Conservation (phyloP, 1,140 invertebrate genomes). For the Listronotus oregonensis region DNA sequence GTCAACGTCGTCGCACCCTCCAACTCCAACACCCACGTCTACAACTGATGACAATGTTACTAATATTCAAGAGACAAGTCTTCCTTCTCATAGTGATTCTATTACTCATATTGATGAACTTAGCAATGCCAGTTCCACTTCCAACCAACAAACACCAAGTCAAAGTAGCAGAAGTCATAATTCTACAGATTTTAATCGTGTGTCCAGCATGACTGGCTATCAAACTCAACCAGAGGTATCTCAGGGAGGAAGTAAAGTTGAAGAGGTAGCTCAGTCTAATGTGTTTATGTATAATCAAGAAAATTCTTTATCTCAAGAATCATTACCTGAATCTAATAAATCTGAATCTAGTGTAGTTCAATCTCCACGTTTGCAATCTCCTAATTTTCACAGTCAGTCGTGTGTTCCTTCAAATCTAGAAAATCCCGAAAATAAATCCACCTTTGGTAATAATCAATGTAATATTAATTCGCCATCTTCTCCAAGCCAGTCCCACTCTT, state of each 20-base stretch:
- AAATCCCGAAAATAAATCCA: background rate
- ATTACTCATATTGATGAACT: conserved; percentile 48
- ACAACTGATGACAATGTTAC: conserved; percentile 54
- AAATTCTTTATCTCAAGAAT: conserved; percentile 48
- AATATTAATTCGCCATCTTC: conserved; percentile 33
- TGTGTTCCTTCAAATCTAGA: conserved; percentile 20
- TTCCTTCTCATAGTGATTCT: conserved; percentile 50
- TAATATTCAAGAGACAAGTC: conserved; percentile 50
- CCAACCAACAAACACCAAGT: conserved; percentile 46
- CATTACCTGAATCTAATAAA: conserved; percentile 44
- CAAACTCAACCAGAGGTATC: conserved; percentile 53
- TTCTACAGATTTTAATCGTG: conserved; percentile 52
- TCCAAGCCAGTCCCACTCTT: conserved; percentile 38
- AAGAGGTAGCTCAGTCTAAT: conserved; percentile 52
- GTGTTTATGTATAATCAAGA: conserved; percentile 50
- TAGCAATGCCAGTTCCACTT: conserved; percentile 40
- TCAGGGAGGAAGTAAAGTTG: conserved; percentile 55
- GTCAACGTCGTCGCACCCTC: conserved; percentile 54
- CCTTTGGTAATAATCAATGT: conserved; percentile 20
- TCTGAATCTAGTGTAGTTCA: conserved; percentile 34
- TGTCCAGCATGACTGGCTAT: conserved; percentile 51
- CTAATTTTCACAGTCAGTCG: conserved; percentile 32
- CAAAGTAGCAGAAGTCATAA: conserved; percentile 46
- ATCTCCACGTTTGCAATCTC: conserved; percentile 35
- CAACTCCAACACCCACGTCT: conserved; percentile 55